Evolutionary conservation across 2,797 vertebrate genomes (phyloP), one percentile per base, ranked within the genome.

Genomic region (Sebastes wilsoni): DNA sequence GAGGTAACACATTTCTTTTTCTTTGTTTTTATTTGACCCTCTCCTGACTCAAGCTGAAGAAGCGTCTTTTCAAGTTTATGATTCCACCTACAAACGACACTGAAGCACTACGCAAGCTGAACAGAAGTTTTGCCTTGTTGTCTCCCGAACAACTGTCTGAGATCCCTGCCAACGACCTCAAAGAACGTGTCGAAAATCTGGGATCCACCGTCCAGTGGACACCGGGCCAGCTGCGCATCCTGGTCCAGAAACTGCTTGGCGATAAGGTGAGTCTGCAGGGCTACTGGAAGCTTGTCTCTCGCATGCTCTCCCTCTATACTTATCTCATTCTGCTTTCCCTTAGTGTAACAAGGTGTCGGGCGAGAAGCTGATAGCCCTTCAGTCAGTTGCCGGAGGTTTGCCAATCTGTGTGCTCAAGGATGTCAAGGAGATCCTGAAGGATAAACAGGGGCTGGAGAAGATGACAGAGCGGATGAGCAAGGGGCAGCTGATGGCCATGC

Each of bases 401-500:
- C 87, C 88, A 3, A 89, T 10, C 8, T 87, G 89, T 25, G 3
- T 89, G 1, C 68, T 96, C 8, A 92, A 82, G 66, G 80, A 54
- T 1, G 1, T 93, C 11, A 92, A 87, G 55, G 84, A 85, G 16
- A 34, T 95, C 49, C 87, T 95, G 68, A 55, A 62, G 8, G 75
- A 92, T 42, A 71, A 16, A 10, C 71, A 92, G n/a, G 65, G 38
- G 8, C 78, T 96, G 75, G 83, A 71, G 78, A 88, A 58, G 30
- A 87, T 96, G 52, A 80, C 84, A 49, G 61, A 66, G 62, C 42
- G 32, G 42, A 83, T 95, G 90, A 94, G 64, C 6, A 87, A 73
- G 18, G 85, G 92, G 16, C 95, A 96, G 82, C 73, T 79, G 72
- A 92, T 87, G 78, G 92, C 93, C 36, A 36, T 95, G 20, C 42